A percentile compares a stretch with the other conserved stretches of the same genome.
Conservation (phyloP, 2,888 invertebrate species). For the Harmothoe impar region DNA sequence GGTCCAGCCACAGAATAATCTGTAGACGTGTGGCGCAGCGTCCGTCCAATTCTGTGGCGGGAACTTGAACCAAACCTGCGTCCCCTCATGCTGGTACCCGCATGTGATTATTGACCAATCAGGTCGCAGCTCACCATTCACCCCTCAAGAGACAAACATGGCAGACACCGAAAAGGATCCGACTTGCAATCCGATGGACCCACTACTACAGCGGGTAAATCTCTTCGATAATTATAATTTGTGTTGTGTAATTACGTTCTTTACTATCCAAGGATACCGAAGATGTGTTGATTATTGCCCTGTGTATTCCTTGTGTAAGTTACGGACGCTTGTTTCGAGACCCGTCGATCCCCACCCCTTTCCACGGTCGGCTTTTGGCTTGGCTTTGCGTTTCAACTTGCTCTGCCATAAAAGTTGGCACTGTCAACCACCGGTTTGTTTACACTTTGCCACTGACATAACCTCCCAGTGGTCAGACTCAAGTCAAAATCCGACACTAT, state of each 20-base stretch:
- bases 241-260: not conserved
- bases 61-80: not conserved
- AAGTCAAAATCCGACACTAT: too few species aligned
- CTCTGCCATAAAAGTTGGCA: not conserved
- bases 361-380: not conserved
- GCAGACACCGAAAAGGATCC: slow-evolving; percentile 72
- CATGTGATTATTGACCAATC: slow-evolving; percentile 35
- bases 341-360: not conserved
- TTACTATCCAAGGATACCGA: not conserved
- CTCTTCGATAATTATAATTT: not conserved
- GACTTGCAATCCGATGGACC: slow-evolving; percentile 79
- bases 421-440: not conserved
- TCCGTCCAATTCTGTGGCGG: too few species aligned
- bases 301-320: not conserved
- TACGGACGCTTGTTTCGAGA: not conserved
- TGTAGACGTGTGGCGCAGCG: too few species aligned
- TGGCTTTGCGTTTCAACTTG: not conserved
- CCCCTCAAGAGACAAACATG: slow-evolving; percentile 61
- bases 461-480: too few species aligned
- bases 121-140: not conserved
- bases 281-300: not conserved
- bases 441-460: not conserved
- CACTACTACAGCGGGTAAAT: slow-evolving; percentile 75
- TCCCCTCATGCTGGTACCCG: not conserved
- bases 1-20: too few species aligned